Conservation (phyloP, 2,888 invertebrate species). For the Drosophila fungiperda region DNA sequence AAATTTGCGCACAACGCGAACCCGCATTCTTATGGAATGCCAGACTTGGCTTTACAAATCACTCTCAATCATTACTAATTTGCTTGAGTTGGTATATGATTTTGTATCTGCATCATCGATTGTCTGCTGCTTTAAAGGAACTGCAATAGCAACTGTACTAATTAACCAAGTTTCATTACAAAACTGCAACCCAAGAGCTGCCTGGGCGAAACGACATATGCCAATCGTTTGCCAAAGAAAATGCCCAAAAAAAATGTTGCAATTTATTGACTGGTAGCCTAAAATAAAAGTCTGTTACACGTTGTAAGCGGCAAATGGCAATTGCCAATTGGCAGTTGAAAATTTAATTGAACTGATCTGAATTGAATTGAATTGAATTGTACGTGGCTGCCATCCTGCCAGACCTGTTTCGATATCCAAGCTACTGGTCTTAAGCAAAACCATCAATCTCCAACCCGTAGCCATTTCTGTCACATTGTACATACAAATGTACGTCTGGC, state of each 20-base stretch:
- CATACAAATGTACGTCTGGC: constrained; percentile 51
- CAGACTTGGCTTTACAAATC: constrained; percentile 39
- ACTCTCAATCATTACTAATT: constrained; percentile 16
- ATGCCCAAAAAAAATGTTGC: constrained; percentile 67
- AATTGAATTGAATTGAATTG: constrained; percentile 57
- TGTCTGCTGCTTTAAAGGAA: constrained; percentile 3
- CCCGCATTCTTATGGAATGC: constrained; percentile 39
- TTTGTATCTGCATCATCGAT: not conserved
- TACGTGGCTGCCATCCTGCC: constrained; percentile 66
- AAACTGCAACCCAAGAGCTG: not conserved
- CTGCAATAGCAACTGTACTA: constrained; percentile 27
- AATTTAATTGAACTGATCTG: constrained; percentile 54
- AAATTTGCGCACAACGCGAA: constrained; percentile 26
- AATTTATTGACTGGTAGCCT: constrained; percentile 53
- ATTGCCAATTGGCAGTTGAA: constrained; percentile 29
- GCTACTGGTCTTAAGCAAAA: constrained; percentile 80
- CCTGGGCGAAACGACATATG: constrained; percentile 44
- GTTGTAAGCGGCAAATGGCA: constrained; percentile 33
- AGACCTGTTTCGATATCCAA: constrained; percentile 70
- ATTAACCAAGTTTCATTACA: constrained; percentile 51
- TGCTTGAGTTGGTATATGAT: constrained; percentile 10
- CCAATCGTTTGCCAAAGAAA: constrained; percentile 57
- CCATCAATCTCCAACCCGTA: constrained; percentile 68
- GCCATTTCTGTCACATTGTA: constrained; percentile 69
- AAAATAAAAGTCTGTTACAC: constrained; percentile 40